Conservation (phyloP, 2,113 vertebrate genomes). For the Psilopogon haemacephalus region DNA sequence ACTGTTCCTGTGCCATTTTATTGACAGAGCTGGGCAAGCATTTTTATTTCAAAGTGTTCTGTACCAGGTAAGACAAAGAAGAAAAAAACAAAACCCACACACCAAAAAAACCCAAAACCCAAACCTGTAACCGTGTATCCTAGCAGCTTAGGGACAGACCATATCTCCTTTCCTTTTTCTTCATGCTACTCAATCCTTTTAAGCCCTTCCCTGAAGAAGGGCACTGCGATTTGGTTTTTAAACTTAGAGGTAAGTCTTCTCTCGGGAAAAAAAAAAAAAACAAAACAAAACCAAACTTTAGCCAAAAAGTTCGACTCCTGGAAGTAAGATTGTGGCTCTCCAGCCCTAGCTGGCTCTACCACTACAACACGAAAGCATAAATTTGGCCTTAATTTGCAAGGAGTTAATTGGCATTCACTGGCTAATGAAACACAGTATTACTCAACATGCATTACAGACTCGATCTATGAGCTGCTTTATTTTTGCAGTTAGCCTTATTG, state of each 20-base stretch:
- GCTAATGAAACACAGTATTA: constrained; percentile 56
- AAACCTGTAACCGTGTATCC: neutral
- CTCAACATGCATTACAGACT: constrained; percentile 28
- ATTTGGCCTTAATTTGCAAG: constrained; percentile 35
- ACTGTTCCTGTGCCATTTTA: neutral
- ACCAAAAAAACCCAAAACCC: no score
- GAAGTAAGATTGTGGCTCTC: neutral
- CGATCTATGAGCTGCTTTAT: neutral
- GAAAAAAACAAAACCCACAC: no score
- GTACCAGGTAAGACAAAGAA: neutral
- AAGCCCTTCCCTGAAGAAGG: neutral
- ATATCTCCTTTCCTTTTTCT: neutral
- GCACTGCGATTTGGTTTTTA: neutral
- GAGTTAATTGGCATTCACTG: constrained; percentile 61
- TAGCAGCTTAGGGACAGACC: neutral
- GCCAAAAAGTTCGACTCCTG: neutral
- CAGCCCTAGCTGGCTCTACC: neutral
- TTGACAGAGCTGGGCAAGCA: neutral
- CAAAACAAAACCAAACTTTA: no score
- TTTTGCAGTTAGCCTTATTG: neutral
- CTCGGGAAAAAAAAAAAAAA: neutral
- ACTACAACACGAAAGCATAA: neutral
- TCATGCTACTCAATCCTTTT: neutral
- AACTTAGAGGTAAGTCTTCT: neutral
- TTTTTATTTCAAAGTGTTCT: neutral